Evolutionary conservation across 1,140 invertebrate genomes (phyloP), one percentile per base, ranked within the genome.

Genomic region (Sitobion miscanthi): DNA sequence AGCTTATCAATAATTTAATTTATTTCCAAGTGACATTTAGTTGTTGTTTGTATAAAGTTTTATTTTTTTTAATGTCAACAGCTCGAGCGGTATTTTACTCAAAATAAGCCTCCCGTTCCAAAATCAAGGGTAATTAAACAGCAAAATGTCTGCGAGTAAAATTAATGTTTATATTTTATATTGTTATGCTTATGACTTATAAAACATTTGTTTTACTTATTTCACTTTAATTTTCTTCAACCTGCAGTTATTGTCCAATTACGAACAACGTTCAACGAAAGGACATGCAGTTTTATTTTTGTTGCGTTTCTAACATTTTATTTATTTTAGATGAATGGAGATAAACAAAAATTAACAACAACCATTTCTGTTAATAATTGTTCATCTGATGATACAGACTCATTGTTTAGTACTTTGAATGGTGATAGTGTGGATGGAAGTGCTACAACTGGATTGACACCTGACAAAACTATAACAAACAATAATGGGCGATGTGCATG

Each of bases 61-160:
- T 93, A 83, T 94, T 94, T 93, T 94, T 94, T 94, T 94, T 94
- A 95, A 86, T 77, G 47, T 91, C 86, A 96, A 94, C 95, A 96
- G 96, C 96, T 99, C 95, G 98, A 99, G 96, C 97, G 98, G 95
- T 99, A 99, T 96, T 99, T 99, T 96, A 97, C 98, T 96, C 97
- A 97, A 95, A 96, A 98, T 95, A 98, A 98, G 95, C 98, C 98
- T 96, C 98, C 98, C 14, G 47, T 93, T 86, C 57, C 91, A 93
- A 98, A 97, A 95, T 96, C 97, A 95, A 98, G 97, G 95, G 97
- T 96, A 94, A 95, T 95, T 94, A 95, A 95, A 95, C 95, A 93
- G 42, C 3, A 25, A 92, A 38, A 30, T 90, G 38, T 52, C 25
- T 86, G 38, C 30, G 47, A 85, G 35, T 93, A 86, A 86, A 93